Base-by-base conservation (phyloP, 64 coral and sea anemone genomes). In the Catalaphyllia jardinei region DNA sequence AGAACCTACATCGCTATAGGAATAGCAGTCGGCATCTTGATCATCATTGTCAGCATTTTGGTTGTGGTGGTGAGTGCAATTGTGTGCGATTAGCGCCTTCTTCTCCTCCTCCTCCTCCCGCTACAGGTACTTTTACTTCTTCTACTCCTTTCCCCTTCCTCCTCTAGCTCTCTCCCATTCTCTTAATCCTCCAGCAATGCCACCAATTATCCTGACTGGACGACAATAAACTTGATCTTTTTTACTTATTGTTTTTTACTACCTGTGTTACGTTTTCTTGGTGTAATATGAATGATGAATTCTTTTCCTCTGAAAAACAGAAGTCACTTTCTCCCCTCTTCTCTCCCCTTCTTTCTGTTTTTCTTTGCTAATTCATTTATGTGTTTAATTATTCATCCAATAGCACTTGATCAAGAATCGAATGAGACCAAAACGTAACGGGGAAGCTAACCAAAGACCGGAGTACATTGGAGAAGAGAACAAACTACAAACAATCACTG, bases 1-100 rank as follows among this genome's bases (percentile, higher is more conserved):
- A 62, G 90, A 86, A 75, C 85, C 4, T 92, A 92, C 42, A 92
- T 92, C n/a, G 90, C 73, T 10, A 42, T 92, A 12, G 90, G 82
- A 2, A 86, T 92, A 39, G 82, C 59, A 30, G 8, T 65, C 12
- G 82, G 72, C 4, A 67, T 92, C 28, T 25, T 92, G 9, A 31
- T 76, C 15, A 18, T 86, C 4, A 79, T 92, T 15, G 8, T 92
- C 4, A 25, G 31, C 17, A 78, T 92, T 6, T 22, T 55, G 14
- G 16, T 92, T 8, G 46, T 67, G 2, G 73, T 73, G 52, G 90
- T 92, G 31, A 87, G 83, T 79, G 7, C 19, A n/a, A 25, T 6
- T 27, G 22, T 28, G 0, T 24, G 4, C 8, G 0, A 10, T 0
- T 27, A 11, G 8, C 65, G 10, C 22, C 65, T 69, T n/a, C 22